Base-by-base conservation (phyloP, 2,888 invertebrate species). In the Acrocera orbiculus region DNA sequence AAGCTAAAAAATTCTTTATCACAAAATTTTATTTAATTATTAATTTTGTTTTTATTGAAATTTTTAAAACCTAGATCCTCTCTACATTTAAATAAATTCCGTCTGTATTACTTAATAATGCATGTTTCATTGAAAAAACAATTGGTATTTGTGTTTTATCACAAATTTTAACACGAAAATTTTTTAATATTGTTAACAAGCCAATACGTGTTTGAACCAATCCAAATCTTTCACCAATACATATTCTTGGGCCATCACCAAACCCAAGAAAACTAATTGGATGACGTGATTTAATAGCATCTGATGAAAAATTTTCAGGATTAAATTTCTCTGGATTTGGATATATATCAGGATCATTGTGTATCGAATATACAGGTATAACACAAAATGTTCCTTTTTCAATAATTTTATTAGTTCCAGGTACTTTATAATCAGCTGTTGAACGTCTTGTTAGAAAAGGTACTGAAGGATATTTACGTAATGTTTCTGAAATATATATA, bases 301-400 rank as follows among this genome's bases (percentile, higher is more conserved):
- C 54, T 0, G 49, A 45, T 1, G 43, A 47, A 46, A 73, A 75
- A 42, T 73, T 56, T 8, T 73, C 70, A 0, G 74, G 75, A 35
- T 70, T 63, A 35, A 73, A 75, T 14, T 54, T 60, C 5, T 67
- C 57, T 1, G 77, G 75, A 5, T 75, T 58, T 1, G 69, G 66
- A 42, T 67, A 73, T 40, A 66, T 57, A 2, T 62, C 58, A 1
- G 67, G 64, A 45, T 73, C 70, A 42, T 75, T 73, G 37, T 65
- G 64, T 20, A 65, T 52, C 10, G 53, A 53, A 19, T 45, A 45
- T 3, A 51, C 46, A 0, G 62, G 56, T 28, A 64, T 53, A 5
- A 47, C 36, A 0, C 61, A 44, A 3, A 34, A 34, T 1, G 48
- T 51, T 8, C 53, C 58, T n/a, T 55, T 53, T 16, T 55, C 49